Evolutionary conservation across 2,797 vertebrate species (phyloP).

Genomic region (Chaetophractus vellerosus): DNA sequence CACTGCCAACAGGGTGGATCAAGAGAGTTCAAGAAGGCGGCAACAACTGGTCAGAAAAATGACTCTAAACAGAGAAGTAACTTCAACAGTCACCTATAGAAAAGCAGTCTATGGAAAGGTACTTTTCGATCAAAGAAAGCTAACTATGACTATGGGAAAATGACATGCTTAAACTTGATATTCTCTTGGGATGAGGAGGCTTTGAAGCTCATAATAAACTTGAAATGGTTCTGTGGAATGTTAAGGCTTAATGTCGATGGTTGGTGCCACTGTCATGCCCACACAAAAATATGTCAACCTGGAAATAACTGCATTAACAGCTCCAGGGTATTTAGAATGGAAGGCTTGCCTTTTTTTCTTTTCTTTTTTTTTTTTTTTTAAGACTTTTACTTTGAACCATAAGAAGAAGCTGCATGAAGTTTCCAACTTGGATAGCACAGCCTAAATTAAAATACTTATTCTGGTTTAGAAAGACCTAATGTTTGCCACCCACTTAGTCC

Average conservation of each 20-base stretch:
- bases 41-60: constrained; percentile 79
- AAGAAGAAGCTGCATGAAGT: constrained; percentile 86
- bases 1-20: not conserved
- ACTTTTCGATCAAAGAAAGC: constrained; percentile 88
- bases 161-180: constrained; percentile 90
- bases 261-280: constrained; percentile 88
- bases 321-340: constrained; percentile 88
- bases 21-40: constrained; percentile 56
- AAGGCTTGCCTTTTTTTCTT: constrained; percentile 69
- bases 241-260: constrained; percentile 85
- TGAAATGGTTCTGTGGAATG: constrained; percentile 88
- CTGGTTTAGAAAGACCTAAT: constrained; percentile 87
- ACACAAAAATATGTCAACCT: constrained; percentile 87
- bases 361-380: constrained; percentile 80
- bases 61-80: constrained; percentile 79
- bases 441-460: constrained; percentile 88
- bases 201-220: constrained; percentile 88
- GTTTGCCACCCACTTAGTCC: constrained; percentile 88
- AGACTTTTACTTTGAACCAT: constrained; percentile 88
- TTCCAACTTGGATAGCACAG: constrained; percentile 85
- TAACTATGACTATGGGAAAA: constrained; percentile 86
- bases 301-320: constrained; percentile 88
- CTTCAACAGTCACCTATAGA: constrained; percentile 85
- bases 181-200: constrained; percentile 87
- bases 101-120: constrained; percentile 87